These are phyloP conservation scores for Leptodactylus fuscus DNA, from an alignment of 2,113 vertebrate species.

Conservation along the genomic window DNA sequence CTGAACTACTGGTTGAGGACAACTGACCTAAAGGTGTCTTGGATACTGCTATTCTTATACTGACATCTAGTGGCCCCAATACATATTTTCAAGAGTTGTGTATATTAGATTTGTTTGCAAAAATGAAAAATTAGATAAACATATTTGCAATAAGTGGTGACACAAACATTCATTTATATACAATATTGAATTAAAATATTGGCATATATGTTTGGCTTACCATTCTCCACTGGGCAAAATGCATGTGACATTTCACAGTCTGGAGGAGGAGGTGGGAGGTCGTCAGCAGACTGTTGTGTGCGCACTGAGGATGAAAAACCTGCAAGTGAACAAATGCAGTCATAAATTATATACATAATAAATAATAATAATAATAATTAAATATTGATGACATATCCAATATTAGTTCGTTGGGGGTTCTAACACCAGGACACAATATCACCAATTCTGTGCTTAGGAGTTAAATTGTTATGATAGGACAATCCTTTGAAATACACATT, in stretches of 20 bases:
- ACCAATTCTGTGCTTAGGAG: no score
- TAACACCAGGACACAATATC: not conserved
- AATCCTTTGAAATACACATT: no score
- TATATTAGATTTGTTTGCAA: not conserved
- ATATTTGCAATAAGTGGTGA: not conserved
- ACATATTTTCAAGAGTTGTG: not conserved
- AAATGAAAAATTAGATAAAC: not conserved
- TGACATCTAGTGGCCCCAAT: slow-evolving; percentile 19
- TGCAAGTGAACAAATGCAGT: not conserved
- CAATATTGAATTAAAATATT: not conserved
- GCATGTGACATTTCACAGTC: not conserved
- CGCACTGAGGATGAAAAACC: not conserved
- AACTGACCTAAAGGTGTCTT: no score
- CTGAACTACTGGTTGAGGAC: no score
- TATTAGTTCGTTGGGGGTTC: no score
- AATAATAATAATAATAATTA: no score
- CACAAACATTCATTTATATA: not conserved
- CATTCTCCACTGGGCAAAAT: not conserved
- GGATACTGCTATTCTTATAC: not conserved
- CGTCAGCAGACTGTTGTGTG: not conserved
- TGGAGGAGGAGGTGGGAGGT: slow-evolving; percentile 23
- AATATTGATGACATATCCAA: no score
- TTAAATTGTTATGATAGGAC: no score
- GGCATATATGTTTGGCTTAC: not conserved
- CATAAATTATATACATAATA: not conserved